These are phyloP conservation scores for Sarotherodon lohbergeri DNA, from an alignment of 2,113 vertebrate genomes.

Conservation along the genomic window DNA sequence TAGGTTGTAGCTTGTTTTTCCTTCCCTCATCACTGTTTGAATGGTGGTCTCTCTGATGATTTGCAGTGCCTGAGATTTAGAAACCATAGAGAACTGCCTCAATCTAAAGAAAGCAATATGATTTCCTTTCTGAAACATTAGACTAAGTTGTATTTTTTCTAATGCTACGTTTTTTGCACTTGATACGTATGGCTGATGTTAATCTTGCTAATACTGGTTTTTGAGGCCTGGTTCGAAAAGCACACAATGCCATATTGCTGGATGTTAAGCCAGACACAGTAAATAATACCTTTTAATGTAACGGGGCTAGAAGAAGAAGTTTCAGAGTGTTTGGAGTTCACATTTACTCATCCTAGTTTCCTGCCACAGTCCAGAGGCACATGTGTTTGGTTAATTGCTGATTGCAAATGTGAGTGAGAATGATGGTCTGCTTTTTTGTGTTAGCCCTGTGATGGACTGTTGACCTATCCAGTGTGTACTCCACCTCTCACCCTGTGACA, in stretches of 20 bases:
- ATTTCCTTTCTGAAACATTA: neutral
- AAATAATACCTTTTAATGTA: neutral
- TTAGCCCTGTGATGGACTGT: neutral
- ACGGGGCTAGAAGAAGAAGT: neutral
- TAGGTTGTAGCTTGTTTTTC: neutral
- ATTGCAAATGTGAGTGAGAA: neutral
- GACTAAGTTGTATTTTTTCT: neutral
- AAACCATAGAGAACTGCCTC: neutral
- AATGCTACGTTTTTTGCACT: neutral
- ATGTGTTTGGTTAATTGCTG: neutral
- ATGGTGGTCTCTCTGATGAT: neutral
- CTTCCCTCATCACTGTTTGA: neutral
- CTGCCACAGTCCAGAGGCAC: neutral
- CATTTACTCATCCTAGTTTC: neutral
- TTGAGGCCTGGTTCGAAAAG: neutral
- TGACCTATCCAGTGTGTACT: neutral
- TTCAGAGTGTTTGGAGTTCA: neutral
- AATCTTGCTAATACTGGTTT: neutral
- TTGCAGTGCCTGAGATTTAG: neutral
- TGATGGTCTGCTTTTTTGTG: neutral
- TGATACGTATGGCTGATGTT: neutral
- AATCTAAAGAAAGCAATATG: neutral
- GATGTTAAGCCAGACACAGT: neutral
- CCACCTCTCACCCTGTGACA: neutral
- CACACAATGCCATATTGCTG: neutral